Base-by-base conservation (phyloP, 2,113 vertebrate species). In the Semnornis frantzii region DNA sequence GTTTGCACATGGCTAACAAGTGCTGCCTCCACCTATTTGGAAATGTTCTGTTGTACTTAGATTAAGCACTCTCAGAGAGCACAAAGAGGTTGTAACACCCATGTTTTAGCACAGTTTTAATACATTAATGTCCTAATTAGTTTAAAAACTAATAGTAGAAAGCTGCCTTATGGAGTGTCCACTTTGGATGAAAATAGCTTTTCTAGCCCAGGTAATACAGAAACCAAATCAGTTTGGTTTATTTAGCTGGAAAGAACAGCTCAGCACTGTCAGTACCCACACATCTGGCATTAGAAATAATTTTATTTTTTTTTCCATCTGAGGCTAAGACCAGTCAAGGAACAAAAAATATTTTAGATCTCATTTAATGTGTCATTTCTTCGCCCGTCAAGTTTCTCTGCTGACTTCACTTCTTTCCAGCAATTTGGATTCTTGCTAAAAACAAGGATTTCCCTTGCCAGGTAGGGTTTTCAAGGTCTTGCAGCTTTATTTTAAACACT, bases 1-100 rank as follows among this genome's bases (percentile, higher is more conserved):
- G 13, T 7, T 14, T 0, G 0, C 5, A 2, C 9, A 3, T 0
- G 6, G 20, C 10, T 31, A 44, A 15, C 1, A 1, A 30, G n/a
- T 1, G 16, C 65, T 81, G 37, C 62, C 31, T 15, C 1, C 3
- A 2, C 19, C 27, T 27, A 2, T 42, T 52, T 31, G 24, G 34
- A 19, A 77, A 34, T 3, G 0, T 30, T 73, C 31, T 31, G 9
- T 55, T 54, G 15, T 39, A 72, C 23, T 21, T 50, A 4, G 8
- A 39, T 10, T 5, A 3, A 0, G 6, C 25, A 27, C 59, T 80
- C 16, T 21, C 55, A 63, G 59, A 34, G 25, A 80, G 21, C 8
- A 30, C 6, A 37, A 21, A 12, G 10, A 37, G 25, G 4, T 8
- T 31, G 14, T 4, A 71, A 60, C 0, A 0, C n/a, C 28, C 13